Percentiles rank a stretch among this genome's conserved stretches.
Evolutionary conservation across 2,797 vertebrate genomes (phyloP).

Genomic region (Myiothlypis chrysogaster): DNA sequence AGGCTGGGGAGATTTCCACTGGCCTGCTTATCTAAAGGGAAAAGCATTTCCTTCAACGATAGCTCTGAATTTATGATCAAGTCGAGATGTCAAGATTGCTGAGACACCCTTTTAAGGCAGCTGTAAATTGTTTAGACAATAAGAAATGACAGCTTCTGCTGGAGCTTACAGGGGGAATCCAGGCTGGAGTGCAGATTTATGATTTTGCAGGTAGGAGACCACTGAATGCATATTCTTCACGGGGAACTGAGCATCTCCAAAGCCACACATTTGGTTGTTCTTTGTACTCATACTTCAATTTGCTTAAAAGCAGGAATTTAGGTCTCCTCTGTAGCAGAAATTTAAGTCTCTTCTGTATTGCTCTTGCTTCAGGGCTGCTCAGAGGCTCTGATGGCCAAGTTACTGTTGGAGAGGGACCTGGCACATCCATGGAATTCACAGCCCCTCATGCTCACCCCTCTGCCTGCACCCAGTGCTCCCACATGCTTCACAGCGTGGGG

Average conservation of each 20-base stretch:
- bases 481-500: accelerated
- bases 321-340: background rate
- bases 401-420: accelerated
- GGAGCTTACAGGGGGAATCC: background rate
- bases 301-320: background rate
- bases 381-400: background rate
- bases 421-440: accelerated
- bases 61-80: constrained; percentile 23
- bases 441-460: background rate
- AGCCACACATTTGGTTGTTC: background rate
- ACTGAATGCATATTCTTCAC: background rate
- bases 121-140: constrained; percentile 46
- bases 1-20: background rate
- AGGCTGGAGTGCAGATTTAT: background rate
- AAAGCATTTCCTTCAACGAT: background rate
- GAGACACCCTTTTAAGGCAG: constrained; percentile 26
- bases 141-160: constrained; percentile 25
- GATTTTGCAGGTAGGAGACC: background rate
- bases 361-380: background rate
- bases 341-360: background rate
- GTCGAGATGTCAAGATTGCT: constrained; percentile 5
- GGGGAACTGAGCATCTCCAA: background rate
- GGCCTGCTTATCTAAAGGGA: background rate
- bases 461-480: background rate
- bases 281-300: background rate